phyloP scores from a whole-genome alignment of 2,113 vertebrate species.

The Gulo gulo region DNA sequence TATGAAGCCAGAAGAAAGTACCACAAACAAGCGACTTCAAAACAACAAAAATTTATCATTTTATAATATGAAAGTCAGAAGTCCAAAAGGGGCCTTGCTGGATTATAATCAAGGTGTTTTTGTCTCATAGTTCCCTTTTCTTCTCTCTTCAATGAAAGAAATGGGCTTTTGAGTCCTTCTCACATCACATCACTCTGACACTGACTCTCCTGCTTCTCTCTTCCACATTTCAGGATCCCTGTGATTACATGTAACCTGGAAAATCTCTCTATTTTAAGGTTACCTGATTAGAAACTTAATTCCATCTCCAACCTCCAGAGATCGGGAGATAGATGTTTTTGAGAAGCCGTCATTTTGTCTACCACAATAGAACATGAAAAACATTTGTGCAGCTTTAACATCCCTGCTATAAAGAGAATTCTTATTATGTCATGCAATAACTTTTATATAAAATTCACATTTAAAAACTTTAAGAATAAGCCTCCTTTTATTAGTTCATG shows the following conservation, averaged over 20 bases:
- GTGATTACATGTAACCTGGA: background rate
- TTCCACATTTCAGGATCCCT: background rate
- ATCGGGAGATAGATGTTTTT: background rate
- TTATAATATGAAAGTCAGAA: background rate
- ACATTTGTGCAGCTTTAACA: background rate
- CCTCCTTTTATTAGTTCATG: background rate
- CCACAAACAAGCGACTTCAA: background rate
- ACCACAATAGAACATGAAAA: background rate
- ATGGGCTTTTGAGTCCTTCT: background rate
- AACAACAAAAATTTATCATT: background rate
- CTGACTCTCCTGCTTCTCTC: background rate
- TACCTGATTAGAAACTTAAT: background rate
- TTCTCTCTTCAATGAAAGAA: background rate
- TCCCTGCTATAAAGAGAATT: background rate
- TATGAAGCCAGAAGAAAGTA: background rate
- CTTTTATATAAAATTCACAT: slow-evolving; percentile 15
- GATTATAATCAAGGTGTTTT: background rate
- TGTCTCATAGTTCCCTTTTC: background rate
- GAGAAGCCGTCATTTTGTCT: background rate
- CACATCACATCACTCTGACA: background rate
- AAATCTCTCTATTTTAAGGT: background rate
- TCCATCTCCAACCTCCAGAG: background rate
- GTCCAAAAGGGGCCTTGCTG: background rate
- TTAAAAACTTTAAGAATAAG: background rate
- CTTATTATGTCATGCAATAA: background rate